Conservation (phyloP, 2,797 vertebrate genomes). For the Neomorphus geoffroyi region DNA sequence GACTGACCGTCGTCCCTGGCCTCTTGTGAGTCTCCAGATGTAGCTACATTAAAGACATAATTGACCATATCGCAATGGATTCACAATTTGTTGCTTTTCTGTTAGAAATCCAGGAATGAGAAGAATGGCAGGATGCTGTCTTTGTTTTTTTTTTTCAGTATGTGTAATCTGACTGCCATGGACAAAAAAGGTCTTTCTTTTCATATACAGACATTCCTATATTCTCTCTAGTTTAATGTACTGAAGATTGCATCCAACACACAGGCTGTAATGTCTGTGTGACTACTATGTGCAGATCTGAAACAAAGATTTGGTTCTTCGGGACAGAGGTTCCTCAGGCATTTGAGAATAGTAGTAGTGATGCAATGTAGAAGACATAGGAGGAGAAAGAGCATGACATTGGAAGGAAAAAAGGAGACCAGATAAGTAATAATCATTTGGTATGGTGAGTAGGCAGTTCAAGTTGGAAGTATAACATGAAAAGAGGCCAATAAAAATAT, state of each 20-base stretch:
- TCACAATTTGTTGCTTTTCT: background rate
- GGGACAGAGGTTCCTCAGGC: background rate
- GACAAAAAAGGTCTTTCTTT: background rate
- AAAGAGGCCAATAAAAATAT: background rate
- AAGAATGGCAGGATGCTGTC: background rate
- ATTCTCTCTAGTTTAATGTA: background rate
- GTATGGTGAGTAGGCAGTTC: background rate
- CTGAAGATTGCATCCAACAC: background rate
- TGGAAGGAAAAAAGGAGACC: background rate
- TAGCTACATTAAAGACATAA: background rate
- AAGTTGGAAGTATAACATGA: background rate
- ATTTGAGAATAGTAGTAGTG: background rate
- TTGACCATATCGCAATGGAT: background rate
- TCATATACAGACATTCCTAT: background rate
- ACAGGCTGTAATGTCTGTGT: background rate
- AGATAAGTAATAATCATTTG: background rate
- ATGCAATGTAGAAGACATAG: background rate
- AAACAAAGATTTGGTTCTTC: background rate
- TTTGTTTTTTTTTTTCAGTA: background rate
- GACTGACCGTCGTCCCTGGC: background rate
- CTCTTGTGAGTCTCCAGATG: background rate
- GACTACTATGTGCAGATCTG: background rate
- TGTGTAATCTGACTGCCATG: background rate
- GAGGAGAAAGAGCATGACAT: background rate
- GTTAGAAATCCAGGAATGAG: background rate